Evolutionary conservation across 37 sponge, comb jelly and placozoan genomes (phyloP).

Genomic region (Spongia lamella): DNA sequence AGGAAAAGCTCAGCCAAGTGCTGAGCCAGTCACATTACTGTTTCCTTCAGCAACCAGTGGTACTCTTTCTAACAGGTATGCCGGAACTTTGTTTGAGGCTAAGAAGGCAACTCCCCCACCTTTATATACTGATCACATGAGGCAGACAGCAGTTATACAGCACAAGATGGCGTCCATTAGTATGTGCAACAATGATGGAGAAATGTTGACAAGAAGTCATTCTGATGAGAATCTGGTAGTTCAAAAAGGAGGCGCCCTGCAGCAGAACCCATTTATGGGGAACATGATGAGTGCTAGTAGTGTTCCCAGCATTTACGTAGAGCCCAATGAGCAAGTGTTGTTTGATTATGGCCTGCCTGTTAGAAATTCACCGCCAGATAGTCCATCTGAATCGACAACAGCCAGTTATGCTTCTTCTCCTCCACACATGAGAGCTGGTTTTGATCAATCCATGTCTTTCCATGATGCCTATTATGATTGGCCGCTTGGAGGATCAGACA

Average conservation of each 20-base stretch:
- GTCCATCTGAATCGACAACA: slow-evolving; percentile 69
- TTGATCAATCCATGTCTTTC: slow-evolving; percentile 33
- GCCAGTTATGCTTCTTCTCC: slow-evolving; percentile 79
- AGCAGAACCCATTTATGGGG: slow-evolving; percentile 85
- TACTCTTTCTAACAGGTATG: too few species aligned
- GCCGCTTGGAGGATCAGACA: slow-evolving; percentile 31
- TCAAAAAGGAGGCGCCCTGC: slow-evolving; percentile 30
- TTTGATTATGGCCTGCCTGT: slow-evolving; percentile 27
- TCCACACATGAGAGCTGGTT: slow-evolving; percentile 54
- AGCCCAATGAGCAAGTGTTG: slow-evolving; percentile 17
- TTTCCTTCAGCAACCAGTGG: too few species aligned
- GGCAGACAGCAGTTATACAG: slow-evolving; percentile 62
- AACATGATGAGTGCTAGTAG: slow-evolving; percentile 73
- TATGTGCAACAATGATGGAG: slow-evolving; percentile 18
- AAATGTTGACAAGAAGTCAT: slow-evolving; percentile 52
- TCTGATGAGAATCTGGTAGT: slow-evolving; percentile 78
- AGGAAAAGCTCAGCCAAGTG: too few species aligned
- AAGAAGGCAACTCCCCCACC: not conserved
- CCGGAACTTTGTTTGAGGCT: too few species aligned
- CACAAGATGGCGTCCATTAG: slow-evolving; percentile 56
- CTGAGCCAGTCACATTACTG: too few species aligned
- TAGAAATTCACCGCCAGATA: slow-evolving; percentile 28
- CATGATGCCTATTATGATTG: slow-evolving; percentile 66
- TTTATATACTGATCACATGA: slow-evolving; percentile 57
- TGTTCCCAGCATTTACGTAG: slow-evolving; percentile 81